phyloP scores from a whole-genome alignment of 2,888 invertebrate genomes.

The Mactromeris polynyma region DNA sequence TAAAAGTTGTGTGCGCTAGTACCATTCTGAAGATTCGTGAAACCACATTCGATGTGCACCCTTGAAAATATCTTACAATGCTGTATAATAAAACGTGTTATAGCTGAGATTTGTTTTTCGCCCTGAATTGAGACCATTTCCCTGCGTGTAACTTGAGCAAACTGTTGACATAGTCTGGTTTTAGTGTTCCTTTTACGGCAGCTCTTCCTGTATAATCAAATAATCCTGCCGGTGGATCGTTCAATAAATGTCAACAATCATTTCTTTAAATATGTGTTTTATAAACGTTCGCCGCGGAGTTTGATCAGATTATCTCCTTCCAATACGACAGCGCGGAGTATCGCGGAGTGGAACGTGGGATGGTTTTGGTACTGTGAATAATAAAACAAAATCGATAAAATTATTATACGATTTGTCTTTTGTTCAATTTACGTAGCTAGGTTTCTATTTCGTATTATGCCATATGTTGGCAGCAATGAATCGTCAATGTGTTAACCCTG shows the following conservation, averaged over 20 bases:
- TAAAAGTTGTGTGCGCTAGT: neutral
- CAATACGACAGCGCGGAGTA: neutral
- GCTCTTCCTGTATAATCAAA: constrained; percentile 22
- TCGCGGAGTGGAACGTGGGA: neutral
- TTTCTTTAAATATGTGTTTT: constrained; percentile 38
- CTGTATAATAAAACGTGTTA: neutral
- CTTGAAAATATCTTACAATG: neutral
- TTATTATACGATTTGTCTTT: neutral
- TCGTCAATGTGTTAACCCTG: neutral
- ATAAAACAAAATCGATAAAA: neutral
- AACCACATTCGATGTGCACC: neutral
- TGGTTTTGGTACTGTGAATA: neutral
- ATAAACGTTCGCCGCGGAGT: constrained; percentile 34
- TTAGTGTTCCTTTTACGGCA: constrained; percentile 17
- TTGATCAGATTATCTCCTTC: constrained; percentile 17
- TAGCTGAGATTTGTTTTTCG: neutral
- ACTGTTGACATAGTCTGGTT: constrained; percentile 12
- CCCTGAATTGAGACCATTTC: neutral
- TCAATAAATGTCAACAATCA: constrained; percentile 47
- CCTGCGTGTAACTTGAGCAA: neutral
- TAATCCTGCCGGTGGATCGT: constrained; percentile 18
- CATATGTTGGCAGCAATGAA: neutral
- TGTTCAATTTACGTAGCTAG: neutral
- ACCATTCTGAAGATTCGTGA: neutral
- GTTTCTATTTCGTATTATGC: neutral